Evolutionary conservation across 1,140 invertebrate genomes (phyloP).

Genomic region (Polypedilum pembai): DNA sequence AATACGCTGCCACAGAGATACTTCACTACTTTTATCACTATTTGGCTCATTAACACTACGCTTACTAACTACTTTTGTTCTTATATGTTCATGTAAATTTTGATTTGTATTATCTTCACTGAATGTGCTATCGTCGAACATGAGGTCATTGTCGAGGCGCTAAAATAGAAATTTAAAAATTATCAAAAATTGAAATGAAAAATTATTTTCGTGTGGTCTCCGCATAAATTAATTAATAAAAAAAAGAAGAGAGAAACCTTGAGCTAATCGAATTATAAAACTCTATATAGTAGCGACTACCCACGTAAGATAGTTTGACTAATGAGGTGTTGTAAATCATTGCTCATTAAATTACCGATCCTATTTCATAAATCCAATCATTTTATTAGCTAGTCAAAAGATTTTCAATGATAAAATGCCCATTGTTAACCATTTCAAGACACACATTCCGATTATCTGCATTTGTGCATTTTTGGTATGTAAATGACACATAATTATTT

Average conservation of each 20-base stretch:
- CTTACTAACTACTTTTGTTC: constrained; percentile 24
- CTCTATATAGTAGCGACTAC: background rate
- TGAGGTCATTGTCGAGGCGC: background rate
- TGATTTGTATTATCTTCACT: background rate
- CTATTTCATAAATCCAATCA: background rate
- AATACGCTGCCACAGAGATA: background rate
- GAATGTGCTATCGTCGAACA: constrained; percentile 1
- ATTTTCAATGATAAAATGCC: background rate
- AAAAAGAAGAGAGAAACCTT: background rate
- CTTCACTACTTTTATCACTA: constrained; percentile 4
- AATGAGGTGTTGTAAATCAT: background rate
- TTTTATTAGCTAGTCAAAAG: background rate
- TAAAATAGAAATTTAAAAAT: background rate
- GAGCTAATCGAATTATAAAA: background rate
- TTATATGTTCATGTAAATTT: background rate
- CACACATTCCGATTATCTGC: background rate
- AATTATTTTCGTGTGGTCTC: background rate
- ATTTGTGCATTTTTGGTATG: background rate
- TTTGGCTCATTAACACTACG: constrained; percentile 10
- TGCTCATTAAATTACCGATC: background rate
- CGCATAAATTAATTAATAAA: constrained; percentile 14
- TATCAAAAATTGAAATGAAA: background rate
- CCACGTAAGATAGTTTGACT: background rate
- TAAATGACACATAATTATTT: constrained; percentile 14
- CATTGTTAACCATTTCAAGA: background rate